Percentiles rank a stretch among this genome's conserved stretches.
Evolutionary conservation across 23 tunicate species (phyloP).

Genomic region (Halocynthia roretzi): DNA sequence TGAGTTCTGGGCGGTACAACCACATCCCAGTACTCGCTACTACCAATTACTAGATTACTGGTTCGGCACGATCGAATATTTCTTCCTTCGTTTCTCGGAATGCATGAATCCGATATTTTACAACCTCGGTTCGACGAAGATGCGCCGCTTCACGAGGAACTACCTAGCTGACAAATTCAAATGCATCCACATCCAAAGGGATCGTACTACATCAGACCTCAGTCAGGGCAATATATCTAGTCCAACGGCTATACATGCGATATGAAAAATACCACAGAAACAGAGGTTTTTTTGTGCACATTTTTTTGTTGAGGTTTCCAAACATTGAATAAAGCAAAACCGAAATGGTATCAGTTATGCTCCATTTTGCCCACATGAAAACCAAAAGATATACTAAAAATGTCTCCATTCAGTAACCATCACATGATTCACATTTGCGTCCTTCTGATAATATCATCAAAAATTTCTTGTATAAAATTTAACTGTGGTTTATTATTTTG

Average conservation of each 20-base stretch:
- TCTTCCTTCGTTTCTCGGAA: constrained; percentile 78
- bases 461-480: no score
- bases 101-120: constrained; percentile 81
- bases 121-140: constrained; percentile 70
- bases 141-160: constrained; percentile 49
- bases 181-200: neutral
- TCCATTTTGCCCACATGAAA: no score
- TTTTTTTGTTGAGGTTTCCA: neutral
- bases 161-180: constrained; percentile 11
- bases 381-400: no score
- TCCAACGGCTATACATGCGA: neutral
- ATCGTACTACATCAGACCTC: neutral
- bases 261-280: neutral
- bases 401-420: no score
- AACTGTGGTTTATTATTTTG: no score
- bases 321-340: neutral
- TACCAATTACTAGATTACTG: constrained; percentile 43
- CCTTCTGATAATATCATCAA: no score
- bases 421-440: no score
- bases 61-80: constrained; percentile 80
- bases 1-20: constrained; percentile 46
- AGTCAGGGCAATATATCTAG: neutral
- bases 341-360: no score
- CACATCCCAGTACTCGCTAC: constrained; percentile 28
- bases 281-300: neutral